These are phyloP conservation scores for Fragum sueziense DNA, from an alignment of 2,888 invertebrate species.

Conservation along the genomic window DNA sequence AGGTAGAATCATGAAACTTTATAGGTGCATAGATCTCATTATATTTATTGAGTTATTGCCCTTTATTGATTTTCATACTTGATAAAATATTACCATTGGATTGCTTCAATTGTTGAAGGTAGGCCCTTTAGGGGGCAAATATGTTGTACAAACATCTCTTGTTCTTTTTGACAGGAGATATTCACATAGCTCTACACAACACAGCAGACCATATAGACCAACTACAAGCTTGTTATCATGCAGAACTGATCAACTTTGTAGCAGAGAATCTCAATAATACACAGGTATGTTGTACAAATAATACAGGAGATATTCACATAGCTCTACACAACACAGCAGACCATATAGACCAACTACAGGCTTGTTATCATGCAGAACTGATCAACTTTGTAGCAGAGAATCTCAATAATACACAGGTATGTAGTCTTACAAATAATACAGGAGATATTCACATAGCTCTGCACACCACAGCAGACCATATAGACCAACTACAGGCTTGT, in stretches of 20 bases:
- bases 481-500: conserved; percentile 87
- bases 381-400: conserved; percentile 83
- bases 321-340: conserved; percentile 84
- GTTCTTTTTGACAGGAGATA: conserved; percentile 68
- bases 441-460: conserved; percentile 85
- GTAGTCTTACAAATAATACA: conserved; percentile 32
- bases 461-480: conserved; percentile 83
- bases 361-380: conserved; percentile 88
- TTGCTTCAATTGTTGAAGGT: no score
- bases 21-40: no score
- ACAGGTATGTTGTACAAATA: not conserved
- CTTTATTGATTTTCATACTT: no score
- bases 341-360: conserved; percentile 86
- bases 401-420: not conserved
- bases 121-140: no score
- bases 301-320: conserved; percentile 84
- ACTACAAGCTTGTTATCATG: conserved; percentile 88
- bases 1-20: no score
- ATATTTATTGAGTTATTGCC: no score
- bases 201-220: conserved; percentile 85
- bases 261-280: conserved; percentile 66
- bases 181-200: conserved; percentile 85
- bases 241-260: conserved; percentile 85
- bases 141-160: no score
- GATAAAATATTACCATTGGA: no score